These are phyloP conservation scores for Nemapogon koenigi DNA, from an alignment of 2,888 invertebrate species.

Conservation along the genomic window DNA sequence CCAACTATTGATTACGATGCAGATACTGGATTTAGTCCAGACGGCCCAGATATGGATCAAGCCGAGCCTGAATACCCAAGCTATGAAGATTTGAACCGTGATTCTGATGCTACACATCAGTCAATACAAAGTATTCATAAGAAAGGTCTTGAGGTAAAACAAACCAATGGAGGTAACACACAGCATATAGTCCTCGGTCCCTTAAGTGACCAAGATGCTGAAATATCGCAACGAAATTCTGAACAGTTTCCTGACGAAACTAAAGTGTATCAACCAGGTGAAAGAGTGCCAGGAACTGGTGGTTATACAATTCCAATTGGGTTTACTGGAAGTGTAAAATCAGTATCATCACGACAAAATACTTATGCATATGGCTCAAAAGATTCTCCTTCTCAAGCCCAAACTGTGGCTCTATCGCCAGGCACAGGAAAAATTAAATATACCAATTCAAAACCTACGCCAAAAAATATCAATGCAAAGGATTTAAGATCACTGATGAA, in stretches of 20 bases:
- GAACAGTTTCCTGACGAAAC: conserved; percentile 56
- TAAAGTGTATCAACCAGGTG: conserved; percentile 69
- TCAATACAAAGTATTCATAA: conserved; percentile 33
- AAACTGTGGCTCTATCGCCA: conserved; percentile 64
- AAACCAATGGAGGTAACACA: conserved; percentile 60
- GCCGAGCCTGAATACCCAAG: conserved; percentile 66
- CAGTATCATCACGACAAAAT: conserved; percentile 66
- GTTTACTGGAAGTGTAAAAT: conserved; percentile 71
- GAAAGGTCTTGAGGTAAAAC: conserved; percentile 46
- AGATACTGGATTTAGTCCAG: conserved; percentile 40
- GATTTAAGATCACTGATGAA: conserved; percentile 39
- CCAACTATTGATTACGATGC: conserved; percentile 45
- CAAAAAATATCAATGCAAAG: conserved; percentile 25
- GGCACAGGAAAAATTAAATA: conserved; percentile 54
- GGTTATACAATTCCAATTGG: conserved; percentile 73
- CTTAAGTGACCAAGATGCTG: conserved; percentile 63
- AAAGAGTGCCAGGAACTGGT: conserved; percentile 70
- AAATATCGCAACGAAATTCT: conserved; percentile 65
- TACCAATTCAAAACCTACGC: conserved; percentile 24
- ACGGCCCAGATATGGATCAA: conserved; percentile 45
- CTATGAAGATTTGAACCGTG: conserved; percentile 63
- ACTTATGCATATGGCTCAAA: conserved; percentile 64
- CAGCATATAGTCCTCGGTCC: conserved; percentile 70
- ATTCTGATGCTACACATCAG: conserved; percentile 35
- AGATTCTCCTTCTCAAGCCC: conserved; percentile 70